These are phyloP conservation scores for Eupithecia subfuscata DNA, from an alignment of 2,888 invertebrate species.

Conservation along the genomic window DNA sequence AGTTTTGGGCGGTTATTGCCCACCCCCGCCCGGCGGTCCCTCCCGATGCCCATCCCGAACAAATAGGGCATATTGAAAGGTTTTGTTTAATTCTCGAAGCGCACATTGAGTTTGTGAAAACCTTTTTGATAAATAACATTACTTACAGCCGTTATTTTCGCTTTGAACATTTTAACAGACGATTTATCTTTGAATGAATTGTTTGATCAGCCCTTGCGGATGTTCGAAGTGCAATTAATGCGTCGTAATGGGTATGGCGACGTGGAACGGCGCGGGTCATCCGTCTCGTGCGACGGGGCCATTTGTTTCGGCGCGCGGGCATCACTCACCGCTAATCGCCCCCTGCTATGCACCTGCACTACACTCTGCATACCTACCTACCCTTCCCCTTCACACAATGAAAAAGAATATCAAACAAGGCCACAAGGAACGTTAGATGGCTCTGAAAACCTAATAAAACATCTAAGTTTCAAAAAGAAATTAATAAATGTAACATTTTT, in stretches of 20 bases:
- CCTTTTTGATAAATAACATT: slow-evolving; percentile 18
- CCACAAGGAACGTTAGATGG: neutral
- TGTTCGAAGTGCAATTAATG: slow-evolving; percentile 71
- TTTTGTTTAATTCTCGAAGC: slow-evolving; percentile 58
- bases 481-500: neutral
- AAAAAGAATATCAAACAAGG: neutral
- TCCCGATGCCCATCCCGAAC: slow-evolving; percentile 63
- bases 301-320: slow-evolving; percentile 70
- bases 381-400: neutral
- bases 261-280: slow-evolving; percentile 58
- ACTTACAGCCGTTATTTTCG: slow-evolving; percentile 1
- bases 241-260: slow-evolving; percentile 59
- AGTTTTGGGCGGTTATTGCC: slow-evolving; percentile 81
- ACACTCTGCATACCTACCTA: slow-evolving; percentile 30
- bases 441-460: neutral
- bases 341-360: slow-evolving; percentile 68
- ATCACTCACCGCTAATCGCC: slow-evolving; percentile 76
- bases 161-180: slow-evolving; percentile 11
- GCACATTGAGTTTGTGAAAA: slow-evolving; percentile 21
- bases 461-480: neutral
- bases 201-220: slow-evolving; percentile 29
- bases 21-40: slow-evolving; percentile 67
- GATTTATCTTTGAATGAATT: slow-evolving; percentile 15
- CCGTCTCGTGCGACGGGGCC: slow-evolving; percentile 69
- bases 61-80: slow-evolving; percentile 69